Percentiles rank a stretch among this genome's conserved stretches.
phyloP scores from a whole-genome alignment of 2,797 vertebrate genomes.

The Myotis findleyi region DNA sequence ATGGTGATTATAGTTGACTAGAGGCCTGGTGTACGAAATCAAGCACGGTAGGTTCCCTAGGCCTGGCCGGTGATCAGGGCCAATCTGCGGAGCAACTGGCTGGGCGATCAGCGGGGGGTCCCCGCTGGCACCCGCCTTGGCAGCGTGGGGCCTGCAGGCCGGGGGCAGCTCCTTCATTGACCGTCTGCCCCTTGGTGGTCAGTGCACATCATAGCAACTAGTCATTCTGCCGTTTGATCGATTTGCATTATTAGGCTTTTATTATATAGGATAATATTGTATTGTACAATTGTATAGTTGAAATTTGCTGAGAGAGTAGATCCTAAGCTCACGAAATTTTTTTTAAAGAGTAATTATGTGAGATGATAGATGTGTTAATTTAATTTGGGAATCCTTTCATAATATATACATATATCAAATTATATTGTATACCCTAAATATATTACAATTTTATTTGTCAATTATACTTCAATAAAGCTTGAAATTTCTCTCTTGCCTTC shows the following conservation, averaged over 20 bases:
- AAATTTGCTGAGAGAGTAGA: neutral
- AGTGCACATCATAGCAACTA: no score
- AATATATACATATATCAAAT: neutral
- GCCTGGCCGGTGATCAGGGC: no score
- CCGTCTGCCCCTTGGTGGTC: no score
- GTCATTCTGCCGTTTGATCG: accelerated
- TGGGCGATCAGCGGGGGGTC: accelerated
- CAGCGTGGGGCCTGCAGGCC: no score
- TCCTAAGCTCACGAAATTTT: neutral
- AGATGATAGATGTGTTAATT: neutral
- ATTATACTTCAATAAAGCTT: neutral
- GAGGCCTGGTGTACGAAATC: no score
- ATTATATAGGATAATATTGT: neutral
- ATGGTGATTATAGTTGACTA: neutral
- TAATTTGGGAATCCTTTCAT: neutral
- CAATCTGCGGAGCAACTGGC: no score
- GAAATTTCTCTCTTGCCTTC: neutral
- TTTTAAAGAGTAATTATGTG: neutral
- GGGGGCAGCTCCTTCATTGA: no score
- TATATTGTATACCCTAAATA: neutral
- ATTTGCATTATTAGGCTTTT: no score
- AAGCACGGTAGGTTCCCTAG: no score
- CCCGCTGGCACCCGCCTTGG: no score
- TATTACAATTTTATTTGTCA: neutral
- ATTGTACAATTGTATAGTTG: neutral